phyloP scores from a whole-genome alignment of 2,888 invertebrate species.

The Acleris emargana region DNA sequence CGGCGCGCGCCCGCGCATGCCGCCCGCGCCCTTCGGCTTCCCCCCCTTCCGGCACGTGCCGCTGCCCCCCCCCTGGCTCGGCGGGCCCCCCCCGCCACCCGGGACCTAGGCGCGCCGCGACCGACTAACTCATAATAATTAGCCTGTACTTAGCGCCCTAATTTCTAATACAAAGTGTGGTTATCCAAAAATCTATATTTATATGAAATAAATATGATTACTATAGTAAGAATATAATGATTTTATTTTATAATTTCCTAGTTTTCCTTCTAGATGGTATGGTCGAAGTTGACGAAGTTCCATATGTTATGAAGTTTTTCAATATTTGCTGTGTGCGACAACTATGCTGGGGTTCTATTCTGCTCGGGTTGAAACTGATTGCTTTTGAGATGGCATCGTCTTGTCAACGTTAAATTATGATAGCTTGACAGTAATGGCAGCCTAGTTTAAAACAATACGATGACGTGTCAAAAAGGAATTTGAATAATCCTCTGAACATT shows the following conservation, averaged over 20 bases:
- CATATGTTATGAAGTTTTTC: too few species aligned
- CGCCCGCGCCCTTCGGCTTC: slow-evolving; percentile 44
- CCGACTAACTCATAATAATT: slow-evolving; percentile 52
- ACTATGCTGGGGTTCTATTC: too few species aligned
- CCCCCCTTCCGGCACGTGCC: slow-evolving; percentile 54
- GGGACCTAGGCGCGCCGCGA: slow-evolving; percentile 62
- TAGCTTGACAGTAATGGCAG: too few species aligned
- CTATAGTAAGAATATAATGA: slow-evolving; percentile 44
- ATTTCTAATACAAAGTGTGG: slow-evolving; percentile 75
- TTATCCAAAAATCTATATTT: slow-evolving; percentile 81
- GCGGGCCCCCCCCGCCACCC: slow-evolving; percentile 70
- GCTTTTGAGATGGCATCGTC: too few species aligned
- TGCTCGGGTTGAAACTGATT: too few species aligned
- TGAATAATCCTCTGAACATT: too few species aligned
- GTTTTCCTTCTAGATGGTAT: too few species aligned
- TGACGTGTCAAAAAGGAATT: too few species aligned
- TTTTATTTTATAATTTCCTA: slow-evolving; percentile 34
- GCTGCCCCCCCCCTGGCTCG: slow-evolving; percentile 62
- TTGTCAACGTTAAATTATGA: too few species aligned
- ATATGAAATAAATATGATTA: slow-evolving; percentile 71
- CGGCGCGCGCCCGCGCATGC: slow-evolving; percentile 55
- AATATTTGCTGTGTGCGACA: too few species aligned
- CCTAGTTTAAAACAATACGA: too few species aligned
- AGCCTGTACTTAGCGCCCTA: slow-evolving; percentile 53
- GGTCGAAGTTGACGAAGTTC: too few species aligned